Conservation (phyloP, 2,113 vertebrate genomes). For the Castor canadensis region DNA sequence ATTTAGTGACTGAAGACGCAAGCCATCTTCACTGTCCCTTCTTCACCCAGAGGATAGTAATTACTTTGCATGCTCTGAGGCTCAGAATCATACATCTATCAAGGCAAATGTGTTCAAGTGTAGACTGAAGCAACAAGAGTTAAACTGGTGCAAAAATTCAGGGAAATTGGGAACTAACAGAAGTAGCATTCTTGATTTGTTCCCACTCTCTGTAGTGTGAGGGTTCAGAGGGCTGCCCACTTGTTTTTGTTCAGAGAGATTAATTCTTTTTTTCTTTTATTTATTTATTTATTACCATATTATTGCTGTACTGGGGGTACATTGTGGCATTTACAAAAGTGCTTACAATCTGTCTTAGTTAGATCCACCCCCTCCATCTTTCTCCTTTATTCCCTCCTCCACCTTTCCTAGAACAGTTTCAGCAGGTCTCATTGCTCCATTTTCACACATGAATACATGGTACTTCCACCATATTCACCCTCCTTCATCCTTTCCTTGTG, state of each 20-base stretch:
- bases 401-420: too few relatives aligned
- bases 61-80: slow-evolving; percentile 81
- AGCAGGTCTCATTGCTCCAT: too few relatives aligned
- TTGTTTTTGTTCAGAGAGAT: neutral
- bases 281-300: too few relatives aligned
- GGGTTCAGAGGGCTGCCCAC: neutral
- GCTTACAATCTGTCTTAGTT: too few relatives aligned
- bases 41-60: slow-evolving; percentile 83
- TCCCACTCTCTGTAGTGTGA: neutral
- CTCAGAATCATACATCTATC: slow-evolving; percentile 81
- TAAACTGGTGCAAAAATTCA: slow-evolving; percentile 36
- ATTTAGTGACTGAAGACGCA: slow-evolving; percentile 82
- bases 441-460: too few relatives aligned
- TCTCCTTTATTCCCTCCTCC: too few relatives aligned
- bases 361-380: too few relatives aligned
- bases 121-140: slow-evolving; percentile 79
- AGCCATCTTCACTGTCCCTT: slow-evolving; percentile 81
- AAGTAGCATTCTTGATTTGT: neutral
- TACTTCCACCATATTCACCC: too few relatives aligned
- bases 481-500: too few relatives aligned
- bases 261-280: neutral
- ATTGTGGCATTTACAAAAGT: too few relatives aligned
- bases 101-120: slow-evolving; percentile 74
- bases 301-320: too few relatives aligned
- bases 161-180: slow-evolving; percentile 54